Evolutionary conservation across 2,888 invertebrate genomes (phyloP), one percentile per base, ranked within the genome.

Genomic region (Drepana falcataria): DNA sequence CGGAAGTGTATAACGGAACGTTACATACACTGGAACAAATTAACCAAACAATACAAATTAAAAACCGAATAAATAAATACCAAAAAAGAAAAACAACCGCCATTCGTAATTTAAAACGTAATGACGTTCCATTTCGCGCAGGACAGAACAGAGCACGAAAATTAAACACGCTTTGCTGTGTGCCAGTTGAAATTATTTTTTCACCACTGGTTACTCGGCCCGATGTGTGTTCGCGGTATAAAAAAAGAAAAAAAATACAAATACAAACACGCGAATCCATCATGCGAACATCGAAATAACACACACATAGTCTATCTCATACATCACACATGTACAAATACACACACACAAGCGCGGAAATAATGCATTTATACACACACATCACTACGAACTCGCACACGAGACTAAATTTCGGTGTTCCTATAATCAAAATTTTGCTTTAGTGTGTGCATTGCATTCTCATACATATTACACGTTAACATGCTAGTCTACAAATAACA

Each of bases 101-200:
- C 85, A 75, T 84, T 81, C 82, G 88, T 87, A 89, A 89, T 89
- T 89, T 89, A 87, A 90, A 89, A 84, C 83, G 86, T 89, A 89
- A 90, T 89, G 89, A 87, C 88, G 87, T 87, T 85, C 86, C 87
- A 85, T 89, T 88, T 83, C 80, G 81, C 78, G 77, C 83, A 77
- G 87, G 85, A 85, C 86, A 83, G 85, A 85, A 49, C 49, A 51
- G 51, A 85, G 84, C 87, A 83, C 88, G 87, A 89, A 90, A 90
- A 90, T 90, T 90, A 88, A 90, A 89, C 89, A 84, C 81, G 80
- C 76, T 82, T 78, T 84, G 81, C 83, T 82, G 81, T 87, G 88
- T 87, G 87, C 88, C 89, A 87, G 88, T 89, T 89, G 83, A 90
- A 87, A 90, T 87, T 88, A 89, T 90, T 90, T 91, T 90, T 90